Evolutionary conservation across 1,140 invertebrate species (phyloP).

Genomic region (Drosophila ambigua): DNA sequence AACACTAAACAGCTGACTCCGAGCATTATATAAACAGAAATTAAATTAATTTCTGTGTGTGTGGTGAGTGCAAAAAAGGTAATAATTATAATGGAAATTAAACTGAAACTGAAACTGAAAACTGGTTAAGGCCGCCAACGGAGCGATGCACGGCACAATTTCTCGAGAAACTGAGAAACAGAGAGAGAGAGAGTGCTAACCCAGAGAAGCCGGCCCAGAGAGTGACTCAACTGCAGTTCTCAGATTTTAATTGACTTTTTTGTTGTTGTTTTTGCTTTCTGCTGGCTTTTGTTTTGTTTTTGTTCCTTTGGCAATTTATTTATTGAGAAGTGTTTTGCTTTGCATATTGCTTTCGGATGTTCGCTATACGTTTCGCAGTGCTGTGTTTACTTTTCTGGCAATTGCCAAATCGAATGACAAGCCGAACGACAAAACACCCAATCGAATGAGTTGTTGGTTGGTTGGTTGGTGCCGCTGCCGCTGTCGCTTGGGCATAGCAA

Average conservation of each 20-base stretch:
- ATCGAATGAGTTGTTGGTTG: slow-evolving; percentile 14
- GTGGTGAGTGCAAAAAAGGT: slow-evolving; percentile 37
- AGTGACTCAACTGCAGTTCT: slow-evolving; percentile 60
- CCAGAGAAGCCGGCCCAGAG: slow-evolving; percentile 52
- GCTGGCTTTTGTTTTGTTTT: slow-evolving; percentile 12
- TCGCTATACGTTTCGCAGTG: not conserved
- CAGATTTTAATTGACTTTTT: slow-evolving; percentile 40
- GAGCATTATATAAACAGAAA: slow-evolving; percentile 37
- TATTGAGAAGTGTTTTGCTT: slow-evolving; percentile 40
- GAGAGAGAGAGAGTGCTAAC: slow-evolving; percentile 18
- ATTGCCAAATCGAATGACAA: slow-evolving; percentile 59
- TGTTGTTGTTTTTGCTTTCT: slow-evolving; percentile 1
- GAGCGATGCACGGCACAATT: slow-evolving; percentile 38
- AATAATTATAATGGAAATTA: slow-evolving; percentile 62
- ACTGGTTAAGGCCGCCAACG: slow-evolving; percentile 52
- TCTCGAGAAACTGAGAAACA: slow-evolving; percentile 10
- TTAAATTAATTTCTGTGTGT: slow-evolving; percentile 32
- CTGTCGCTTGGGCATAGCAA: slow-evolving; percentile 38
- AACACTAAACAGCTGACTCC: slow-evolving; percentile 73
- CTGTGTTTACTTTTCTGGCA: slow-evolving; percentile 61
- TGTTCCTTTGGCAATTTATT: slow-evolving; percentile 52
- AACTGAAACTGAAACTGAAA: slow-evolving; percentile 62
- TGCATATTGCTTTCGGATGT: slow-evolving; percentile 59
- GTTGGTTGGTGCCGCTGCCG: not conserved
- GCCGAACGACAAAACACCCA: slow-evolving; percentile 43